Base-by-base conservation (phyloP, 2,888 invertebrate species). In the Aphodius granarius region DNA sequence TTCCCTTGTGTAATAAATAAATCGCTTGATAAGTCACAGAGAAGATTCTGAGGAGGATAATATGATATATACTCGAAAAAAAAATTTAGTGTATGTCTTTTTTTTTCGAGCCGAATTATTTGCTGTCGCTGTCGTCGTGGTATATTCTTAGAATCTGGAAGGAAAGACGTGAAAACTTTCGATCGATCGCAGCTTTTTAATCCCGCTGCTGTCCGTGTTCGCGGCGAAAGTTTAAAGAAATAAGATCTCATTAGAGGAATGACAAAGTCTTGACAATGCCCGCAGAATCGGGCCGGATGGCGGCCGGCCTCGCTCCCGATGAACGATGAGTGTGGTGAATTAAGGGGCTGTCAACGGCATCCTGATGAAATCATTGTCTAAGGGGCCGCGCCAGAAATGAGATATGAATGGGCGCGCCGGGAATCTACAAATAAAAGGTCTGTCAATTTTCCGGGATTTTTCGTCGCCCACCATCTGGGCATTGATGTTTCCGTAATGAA, bases 401-500 rank as follows among this genome's bases (percentile, higher is more conserved):
- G 86, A 86, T 86, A 85, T 85, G 86, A 86, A 86, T 84, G 85
- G 85, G 83, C 84, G 68, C 68, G 68, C 20, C 20, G 43, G 84
- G 86, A 86, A 86, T 86, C 86, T 85, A 84, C 86, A 86, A 86
- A 87, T 86, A 87, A 86, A 86, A 85, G 86, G 83, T 83, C 86
- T 86, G 87, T 87, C 87, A 87, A 86, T 87, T 87, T 84, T 84
- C 83, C 79, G 81, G 86, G 86, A 86, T 87, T 87, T 87, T 87
- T 87, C 87, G 87, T 87, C 87, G 85, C 84, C 86, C 85, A 83
- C 85, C 85, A 86, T 85, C 85, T 85, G 85, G 85, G 81, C 83
- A 83, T 84, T 86, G 85, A 85, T 85, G 84, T 85, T 85, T 84
- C 83, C 81, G 82, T 86, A 87, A 87, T 87, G 86, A 87, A 86